Conservation (phyloP, 2,888 invertebrate species). For the Daptonema setosum region DNA sequence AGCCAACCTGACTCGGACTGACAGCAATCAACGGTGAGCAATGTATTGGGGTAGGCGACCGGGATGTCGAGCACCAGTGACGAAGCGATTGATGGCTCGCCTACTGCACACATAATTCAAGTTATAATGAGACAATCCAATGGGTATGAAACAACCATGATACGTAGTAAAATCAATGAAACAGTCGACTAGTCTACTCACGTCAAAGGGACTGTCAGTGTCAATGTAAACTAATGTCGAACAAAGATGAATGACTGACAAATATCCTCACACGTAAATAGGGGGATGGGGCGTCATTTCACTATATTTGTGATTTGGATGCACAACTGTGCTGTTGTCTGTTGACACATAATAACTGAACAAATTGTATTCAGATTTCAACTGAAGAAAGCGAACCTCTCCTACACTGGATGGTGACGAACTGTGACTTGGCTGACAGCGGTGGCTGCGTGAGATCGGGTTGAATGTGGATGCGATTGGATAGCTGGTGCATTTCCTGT, state of each 20-base stretch:
- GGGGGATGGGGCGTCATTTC: too few relatives aligned
- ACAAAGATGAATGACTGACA: too few relatives aligned
- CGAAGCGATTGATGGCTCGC: neutral
- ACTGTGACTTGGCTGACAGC: neutral
- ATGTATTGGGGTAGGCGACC: neutral
- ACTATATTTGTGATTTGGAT: too few relatives aligned
- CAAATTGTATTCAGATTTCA: neutral
- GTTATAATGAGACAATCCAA: too few relatives aligned
- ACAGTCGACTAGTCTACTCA: too few relatives aligned
- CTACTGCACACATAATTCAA: too few relatives aligned
- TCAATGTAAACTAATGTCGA: too few relatives aligned
- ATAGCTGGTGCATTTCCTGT: neutral
- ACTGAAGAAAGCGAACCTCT: neutral
- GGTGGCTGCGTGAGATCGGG: neutral
- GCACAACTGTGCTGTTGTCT: neutral
- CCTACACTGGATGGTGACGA: neutral
- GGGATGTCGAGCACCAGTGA: neutral
- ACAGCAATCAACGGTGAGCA: neutral
- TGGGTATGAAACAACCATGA: too few relatives aligned
- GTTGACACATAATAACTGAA: neutral
- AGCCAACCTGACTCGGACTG: neutral
- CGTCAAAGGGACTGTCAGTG: too few relatives aligned
- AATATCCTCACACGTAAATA: too few relatives aligned
- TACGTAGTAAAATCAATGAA: too few relatives aligned
- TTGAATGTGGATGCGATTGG: neutral